Conservation (phyloP, 2,113 vertebrate species). For the Fregata magnificens region DNA sequence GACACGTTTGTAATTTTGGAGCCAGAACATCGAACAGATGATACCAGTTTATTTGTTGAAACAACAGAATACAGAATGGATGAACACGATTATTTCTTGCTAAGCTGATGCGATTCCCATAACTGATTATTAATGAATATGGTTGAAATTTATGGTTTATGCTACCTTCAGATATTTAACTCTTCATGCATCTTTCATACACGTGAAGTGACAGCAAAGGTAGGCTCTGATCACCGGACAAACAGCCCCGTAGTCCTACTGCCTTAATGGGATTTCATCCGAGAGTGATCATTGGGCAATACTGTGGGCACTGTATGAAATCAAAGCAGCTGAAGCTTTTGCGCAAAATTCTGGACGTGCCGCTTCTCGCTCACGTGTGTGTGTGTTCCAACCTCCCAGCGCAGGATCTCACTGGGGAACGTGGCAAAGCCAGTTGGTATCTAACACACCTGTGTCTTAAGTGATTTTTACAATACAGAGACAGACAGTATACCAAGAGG, state of each 20-base stretch:
- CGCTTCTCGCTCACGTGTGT: background rate
- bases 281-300: background rate
- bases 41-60: background rate
- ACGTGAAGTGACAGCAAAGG: background rate
- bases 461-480: background rate
- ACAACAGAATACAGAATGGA: background rate
- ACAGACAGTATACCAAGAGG: background rate
- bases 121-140: background rate
- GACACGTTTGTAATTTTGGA: background rate
- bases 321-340: background rate
- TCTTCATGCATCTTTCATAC: background rate
- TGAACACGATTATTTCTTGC: background rate
- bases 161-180: background rate
- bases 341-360: rapidly evolving
- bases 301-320: background rate
- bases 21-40: background rate
- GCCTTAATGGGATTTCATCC: background rate
- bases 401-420: background rate
- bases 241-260: background rate
- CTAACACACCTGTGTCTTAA: background rate
- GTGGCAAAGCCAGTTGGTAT: background rate
- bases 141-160: background rate
- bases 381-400: background rate
- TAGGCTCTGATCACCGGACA: background rate
- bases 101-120: background rate